Evolutionary conservation across 2,888 invertebrate species (phyloP).

Genomic region (Lamellibrachia columna): DNA sequence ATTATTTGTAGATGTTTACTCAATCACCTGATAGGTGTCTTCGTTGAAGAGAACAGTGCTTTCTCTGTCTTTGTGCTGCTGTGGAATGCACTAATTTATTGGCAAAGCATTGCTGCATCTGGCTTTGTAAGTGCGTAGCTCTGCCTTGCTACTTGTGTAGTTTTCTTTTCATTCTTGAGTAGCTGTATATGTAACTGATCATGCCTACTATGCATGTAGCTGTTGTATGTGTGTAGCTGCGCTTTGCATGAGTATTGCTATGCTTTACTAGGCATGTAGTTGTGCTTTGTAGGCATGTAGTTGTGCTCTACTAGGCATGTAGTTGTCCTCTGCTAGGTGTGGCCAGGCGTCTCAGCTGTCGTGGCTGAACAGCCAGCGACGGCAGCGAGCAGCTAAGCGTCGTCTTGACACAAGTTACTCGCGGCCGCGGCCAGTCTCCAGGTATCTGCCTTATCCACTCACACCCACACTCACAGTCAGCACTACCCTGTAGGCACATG

Average conservation of each 20-base stretch:
- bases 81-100: not conserved
- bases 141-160: not conserved
- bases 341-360: constrained; percentile 7
- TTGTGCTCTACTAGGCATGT: not conserved
- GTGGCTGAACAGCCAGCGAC: constrained; percentile 16
- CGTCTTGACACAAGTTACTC: not conserved
- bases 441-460: not conserved
- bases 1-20: not conserved
- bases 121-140: not conserved
- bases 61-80: not conserved
- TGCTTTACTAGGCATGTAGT: not conserved
- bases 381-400: constrained; percentile 13
- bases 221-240: not conserved
- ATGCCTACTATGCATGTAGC: not conserved
- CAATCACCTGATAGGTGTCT: not conserved
- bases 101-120: too few species aligned
- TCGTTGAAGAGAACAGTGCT: not conserved
- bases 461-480: not conserved
- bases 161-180: not conserved
- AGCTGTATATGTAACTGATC: not conserved
- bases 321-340: not conserved
- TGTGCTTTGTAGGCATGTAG: not conserved
- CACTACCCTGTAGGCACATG: not conserved
- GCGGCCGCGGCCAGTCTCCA: not conserved
- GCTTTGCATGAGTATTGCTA: not conserved